phyloP scores from a whole-genome alignment of 2,888 invertebrate species.

The Tortrix viridana region DNA sequence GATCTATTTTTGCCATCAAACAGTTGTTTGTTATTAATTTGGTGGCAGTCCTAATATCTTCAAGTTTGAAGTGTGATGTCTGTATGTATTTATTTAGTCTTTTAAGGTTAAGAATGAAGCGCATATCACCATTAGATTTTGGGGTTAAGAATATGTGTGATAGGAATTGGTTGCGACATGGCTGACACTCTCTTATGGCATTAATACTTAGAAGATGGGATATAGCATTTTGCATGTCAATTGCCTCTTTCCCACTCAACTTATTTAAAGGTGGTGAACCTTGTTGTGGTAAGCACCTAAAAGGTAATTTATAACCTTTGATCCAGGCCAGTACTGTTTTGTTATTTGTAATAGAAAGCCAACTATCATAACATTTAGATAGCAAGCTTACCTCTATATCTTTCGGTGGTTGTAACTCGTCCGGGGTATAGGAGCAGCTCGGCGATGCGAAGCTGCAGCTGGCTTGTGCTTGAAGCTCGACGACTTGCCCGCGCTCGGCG shows the following conservation, averaged over 20 bases:
- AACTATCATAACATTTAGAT: conserved; percentile 6
- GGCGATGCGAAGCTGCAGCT: neutral
- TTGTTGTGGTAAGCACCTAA: neutral
- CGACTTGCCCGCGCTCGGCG: conserved; percentile 3
- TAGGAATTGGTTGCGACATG: neutral
- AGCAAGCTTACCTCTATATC: conserved; percentile 3
- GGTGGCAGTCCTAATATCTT: neutral
- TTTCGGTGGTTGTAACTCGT: neutral
- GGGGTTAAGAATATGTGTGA: conserved; percentile 1
- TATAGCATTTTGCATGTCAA: neutral
- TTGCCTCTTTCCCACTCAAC: neutral
- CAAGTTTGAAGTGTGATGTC: neutral
- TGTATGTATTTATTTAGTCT: neutral
- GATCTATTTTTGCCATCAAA: neutral
- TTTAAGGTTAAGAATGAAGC: neutral
- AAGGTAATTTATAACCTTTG: neutral
- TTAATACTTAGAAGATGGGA: neutral
- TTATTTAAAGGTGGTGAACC: neutral
- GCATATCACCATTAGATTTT: neutral
- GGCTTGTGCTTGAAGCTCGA: conserved; percentile 1
- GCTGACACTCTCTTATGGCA: neutral
- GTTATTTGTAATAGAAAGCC: neutral
- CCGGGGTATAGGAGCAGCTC: conserved; percentile 1
- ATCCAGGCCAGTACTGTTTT: neutral
- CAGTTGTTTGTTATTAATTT: neutral